These are phyloP conservation scores for Tipula unca DNA, from an alignment of 2,888 invertebrate species.

Conservation along the genomic window DNA sequence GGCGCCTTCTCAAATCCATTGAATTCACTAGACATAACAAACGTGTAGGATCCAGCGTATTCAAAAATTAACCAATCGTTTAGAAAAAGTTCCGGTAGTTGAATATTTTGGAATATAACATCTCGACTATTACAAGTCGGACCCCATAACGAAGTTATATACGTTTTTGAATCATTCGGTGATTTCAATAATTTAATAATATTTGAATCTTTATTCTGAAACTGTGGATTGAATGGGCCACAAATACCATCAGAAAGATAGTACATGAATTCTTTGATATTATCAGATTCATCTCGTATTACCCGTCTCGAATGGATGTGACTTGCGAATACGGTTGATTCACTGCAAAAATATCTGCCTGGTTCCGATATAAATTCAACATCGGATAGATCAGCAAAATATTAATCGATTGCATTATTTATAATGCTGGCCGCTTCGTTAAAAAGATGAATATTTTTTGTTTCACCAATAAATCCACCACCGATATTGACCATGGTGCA, in stretches of 20 bases:
- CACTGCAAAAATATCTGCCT: not conserved
- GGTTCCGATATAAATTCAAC: not conserved
- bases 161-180: not conserved
- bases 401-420: slow-evolving; percentile 2
- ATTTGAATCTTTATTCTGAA: not conserved
- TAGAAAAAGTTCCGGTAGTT: not conserved
- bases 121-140: not conserved
- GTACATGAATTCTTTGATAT: not conserved
- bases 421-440: not conserved
- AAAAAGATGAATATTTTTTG: not conserved
- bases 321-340: not conserved
- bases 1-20: not conserved
- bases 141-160: not conserved
- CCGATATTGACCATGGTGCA: not conserved
- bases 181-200: not conserved
- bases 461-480: not conserved
- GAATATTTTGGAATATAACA: not conserved
- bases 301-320: not conserved
- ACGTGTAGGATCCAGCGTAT: not conserved
- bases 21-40: not conserved
- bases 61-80: not conserved
- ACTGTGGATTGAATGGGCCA: not conserved
- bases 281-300: not conserved
- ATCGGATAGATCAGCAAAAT: not conserved
- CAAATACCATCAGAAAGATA: not conserved